Conservation (phyloP, 2,113 vertebrate genomes). For the Passer montanus region DNA sequence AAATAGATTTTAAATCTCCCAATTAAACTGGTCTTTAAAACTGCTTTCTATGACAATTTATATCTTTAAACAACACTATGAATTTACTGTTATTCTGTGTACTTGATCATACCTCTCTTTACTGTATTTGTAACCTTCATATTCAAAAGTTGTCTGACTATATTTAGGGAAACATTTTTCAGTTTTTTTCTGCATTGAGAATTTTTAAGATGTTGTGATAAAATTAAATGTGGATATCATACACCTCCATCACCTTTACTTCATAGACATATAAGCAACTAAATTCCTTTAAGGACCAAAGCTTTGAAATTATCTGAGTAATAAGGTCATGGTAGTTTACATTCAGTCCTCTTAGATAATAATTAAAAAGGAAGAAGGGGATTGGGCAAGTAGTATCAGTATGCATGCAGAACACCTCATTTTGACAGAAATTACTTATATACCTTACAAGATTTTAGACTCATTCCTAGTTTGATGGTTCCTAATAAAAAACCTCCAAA, state of each 20-base stretch:
- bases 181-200: background rate
- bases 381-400: background rate
- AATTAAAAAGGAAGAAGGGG: background rate
- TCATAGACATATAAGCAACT: background rate
- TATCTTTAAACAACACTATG: background rate
- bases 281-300: background rate
- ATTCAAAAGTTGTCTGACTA: background rate
- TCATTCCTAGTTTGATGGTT: background rate
- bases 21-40: background rate
- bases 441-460: background rate
- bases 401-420: background rate
- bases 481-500: background rate
- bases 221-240: background rate
- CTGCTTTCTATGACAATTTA: background rate
- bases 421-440: background rate
- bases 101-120: background rate
- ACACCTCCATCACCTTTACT: background rate
- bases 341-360: background rate
- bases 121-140: background rate
- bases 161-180: background rate
- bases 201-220: background rate
- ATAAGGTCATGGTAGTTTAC: background rate
- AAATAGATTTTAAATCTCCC: background rate
- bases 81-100: background rate
- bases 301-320: background rate